Evolutionary conservation across 2,797 vertebrate species (phyloP).

Genomic region (Manis javanica): DNA sequence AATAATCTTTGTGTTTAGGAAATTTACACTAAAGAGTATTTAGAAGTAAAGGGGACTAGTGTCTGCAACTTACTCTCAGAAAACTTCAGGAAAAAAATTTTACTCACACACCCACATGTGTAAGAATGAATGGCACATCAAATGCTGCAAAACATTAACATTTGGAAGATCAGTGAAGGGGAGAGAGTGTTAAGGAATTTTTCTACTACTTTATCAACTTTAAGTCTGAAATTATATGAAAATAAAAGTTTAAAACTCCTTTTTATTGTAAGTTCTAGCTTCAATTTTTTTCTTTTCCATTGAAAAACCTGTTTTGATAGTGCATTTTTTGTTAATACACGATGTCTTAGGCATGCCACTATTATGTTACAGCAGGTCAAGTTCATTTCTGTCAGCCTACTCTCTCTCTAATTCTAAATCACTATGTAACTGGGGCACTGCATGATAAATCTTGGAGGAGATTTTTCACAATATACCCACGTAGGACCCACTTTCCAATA

Average conservation of each 20-base stretch:
- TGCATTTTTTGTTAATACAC: not conserved
- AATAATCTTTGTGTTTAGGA: not conserved
- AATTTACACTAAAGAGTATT: not conserved
- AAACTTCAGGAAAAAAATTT: not conserved
- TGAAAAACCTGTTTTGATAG: not conserved
- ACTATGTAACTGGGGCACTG: not conserved
- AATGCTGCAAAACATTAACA: not conserved
- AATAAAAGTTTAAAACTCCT: not conserved
- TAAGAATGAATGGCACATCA: not conserved
- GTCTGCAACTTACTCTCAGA: not conserved
- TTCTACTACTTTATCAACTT: not conserved
- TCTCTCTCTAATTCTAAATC: not conserved
- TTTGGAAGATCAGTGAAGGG: not conserved
- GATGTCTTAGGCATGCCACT: not conserved
- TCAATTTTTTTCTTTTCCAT: not conserved
- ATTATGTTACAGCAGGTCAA: not conserved
- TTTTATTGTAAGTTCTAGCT: not conserved
- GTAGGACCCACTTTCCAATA: not conserved
- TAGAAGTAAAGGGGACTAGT: not conserved
- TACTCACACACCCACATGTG: not conserved
- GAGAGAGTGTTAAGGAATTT: not conserved
- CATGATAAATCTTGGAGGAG: not conserved
- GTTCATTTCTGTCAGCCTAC: not conserved
- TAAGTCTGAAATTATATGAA: not conserved
- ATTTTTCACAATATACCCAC: not conserved